A percentile compares a stretch with the other conserved stretches of the same genome.
Evolutionary conservation across 2,113 vertebrate genomes (phyloP).

Genomic region (Corythoichthys intestinalis): DNA sequence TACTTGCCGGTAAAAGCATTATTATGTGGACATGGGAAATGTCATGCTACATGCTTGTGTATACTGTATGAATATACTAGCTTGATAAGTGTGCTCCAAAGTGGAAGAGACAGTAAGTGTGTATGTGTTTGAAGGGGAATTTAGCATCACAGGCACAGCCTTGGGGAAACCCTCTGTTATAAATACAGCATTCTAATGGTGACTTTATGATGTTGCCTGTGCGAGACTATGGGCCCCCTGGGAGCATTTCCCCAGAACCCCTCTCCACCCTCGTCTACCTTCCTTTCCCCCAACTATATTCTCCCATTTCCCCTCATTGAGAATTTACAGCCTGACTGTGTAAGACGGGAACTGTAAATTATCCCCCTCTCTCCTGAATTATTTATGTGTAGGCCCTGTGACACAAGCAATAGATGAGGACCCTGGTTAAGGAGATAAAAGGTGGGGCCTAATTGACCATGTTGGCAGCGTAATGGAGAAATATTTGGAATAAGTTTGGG

Average conservation of each 20-base stretch:
- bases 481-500: conserved; percentile 64
- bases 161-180: conserved; percentile 68
- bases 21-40: conserved; percentile 44
- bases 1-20: conserved; percentile 45
- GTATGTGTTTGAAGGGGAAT: conserved; percentile 18
- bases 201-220: conserved; percentile 80
- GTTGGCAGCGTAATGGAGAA: conserved; percentile 72
- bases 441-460: conserved; percentile 76
- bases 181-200: conserved; percentile 81
- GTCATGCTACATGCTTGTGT: conserved; percentile 27
- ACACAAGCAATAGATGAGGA: conserved; percentile 75
- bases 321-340: conserved; percentile 73
- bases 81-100: conserved; percentile 25
- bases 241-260: conserved; percentile 72
- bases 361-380: conserved; percentile 65
- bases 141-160: conserved; percentile 47
- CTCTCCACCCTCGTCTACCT: conserved; percentile 51
- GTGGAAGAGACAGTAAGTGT: conserved; percentile 15
- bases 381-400: conserved; percentile 70
- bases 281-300: conserved; percentile 49
- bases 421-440: conserved; percentile 79
- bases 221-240: conserved; percentile 72
- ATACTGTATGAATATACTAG: conserved; percentile 18
- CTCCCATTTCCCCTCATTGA: conserved; percentile 65
- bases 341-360: conserved; percentile 72